Evolutionary conservation across 1,140 invertebrate genomes (phyloP), one percentile per base, ranked within the genome.

Genomic region (Camponotus vicinus): DNA sequence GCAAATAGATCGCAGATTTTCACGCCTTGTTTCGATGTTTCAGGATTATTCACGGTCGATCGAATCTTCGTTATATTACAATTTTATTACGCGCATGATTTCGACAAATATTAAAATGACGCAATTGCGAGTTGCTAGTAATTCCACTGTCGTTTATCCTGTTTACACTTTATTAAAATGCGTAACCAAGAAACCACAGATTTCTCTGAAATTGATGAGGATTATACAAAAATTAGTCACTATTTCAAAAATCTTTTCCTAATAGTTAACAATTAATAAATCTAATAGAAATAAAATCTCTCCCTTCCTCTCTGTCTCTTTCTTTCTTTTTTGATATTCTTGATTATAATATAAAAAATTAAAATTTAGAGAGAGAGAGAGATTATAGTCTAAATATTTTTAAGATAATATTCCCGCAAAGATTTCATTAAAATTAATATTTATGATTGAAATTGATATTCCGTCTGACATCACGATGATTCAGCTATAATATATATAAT

Each of bases 391-490:
- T 52, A 52, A 15, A 52, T 15, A 49, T 40, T 27, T 3, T 3
- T 49, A 49, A 49, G 37, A n/a, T 34, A 63, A 42, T 7, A 34
- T 66, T 32, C 59, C 15, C 40, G 76, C 18, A 49, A 66, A 78
- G 11, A 40, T 77, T 63, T 40, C 32, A 77, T 77, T 77, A 40
- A 32, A 63, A 77, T 77, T 42, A 77, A 77, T 21, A 21, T 77
- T 77, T 40, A 57, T 18, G 75, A 77, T 32, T 32, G 18, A 77
- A 77, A 77, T 63, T 77, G 57, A 77, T 57, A 27, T 77, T 40
- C 27, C 27, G 27, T 15, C 15, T 73, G 52, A 40, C 37, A 40
- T 5, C 21, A 40, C 70, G 42, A 77, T 64, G 27, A 15, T 21
- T 40, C 61, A 61, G 27, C 27, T 77, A 66, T 52, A 78, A 37